These are phyloP conservation scores for Scelioninae gen. 2 DNA, from an alignment of 2,888 invertebrate genomes.

Conservation along the genomic window DNA sequence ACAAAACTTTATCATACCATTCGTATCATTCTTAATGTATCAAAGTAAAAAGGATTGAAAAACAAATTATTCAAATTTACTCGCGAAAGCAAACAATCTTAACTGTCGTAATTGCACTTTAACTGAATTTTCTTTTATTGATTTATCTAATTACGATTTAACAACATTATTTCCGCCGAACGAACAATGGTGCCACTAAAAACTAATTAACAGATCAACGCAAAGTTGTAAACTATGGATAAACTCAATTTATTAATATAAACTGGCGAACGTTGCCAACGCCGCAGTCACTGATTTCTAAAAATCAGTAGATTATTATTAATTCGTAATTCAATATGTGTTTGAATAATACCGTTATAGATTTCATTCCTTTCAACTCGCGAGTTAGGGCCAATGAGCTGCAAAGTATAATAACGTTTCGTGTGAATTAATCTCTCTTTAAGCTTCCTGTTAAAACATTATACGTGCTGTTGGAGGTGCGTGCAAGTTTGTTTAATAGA, in stretches of 20 bases:
- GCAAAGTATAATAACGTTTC: conserved; percentile 48
- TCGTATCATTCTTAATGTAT: too few species aligned
- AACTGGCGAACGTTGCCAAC: too few species aligned
- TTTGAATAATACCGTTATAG: conserved; percentile 6
- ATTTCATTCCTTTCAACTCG: conserved; percentile 9
- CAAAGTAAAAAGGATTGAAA: too few species aligned
- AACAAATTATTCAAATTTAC: too few species aligned
- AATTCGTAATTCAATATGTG: conserved; percentile 13
- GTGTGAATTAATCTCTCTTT: conserved; percentile 52
- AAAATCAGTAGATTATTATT: background rate
- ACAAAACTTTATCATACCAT: too few species aligned
- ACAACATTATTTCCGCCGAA: conserved; percentile 9
- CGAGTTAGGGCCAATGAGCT: conserved; percentile 34
- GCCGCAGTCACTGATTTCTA: background rate
- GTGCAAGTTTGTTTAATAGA: conserved; percentile 54
- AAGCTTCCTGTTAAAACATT: conserved; percentile 37
- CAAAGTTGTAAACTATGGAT: too few species aligned
- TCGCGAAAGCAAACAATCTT: background rate
- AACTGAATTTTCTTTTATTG: background rate
- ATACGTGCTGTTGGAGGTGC: conserved; percentile 48
- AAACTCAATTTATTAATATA: conserved; percentile 21
- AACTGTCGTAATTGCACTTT: background rate
- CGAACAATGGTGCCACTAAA: conserved; percentile 8
- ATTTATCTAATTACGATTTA: conserved; percentile 16
- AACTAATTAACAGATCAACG: conserved; percentile 20